Conservation (phyloP, 2,797 vertebrate genomes). For the Trichosurus vulpecula region DNA sequence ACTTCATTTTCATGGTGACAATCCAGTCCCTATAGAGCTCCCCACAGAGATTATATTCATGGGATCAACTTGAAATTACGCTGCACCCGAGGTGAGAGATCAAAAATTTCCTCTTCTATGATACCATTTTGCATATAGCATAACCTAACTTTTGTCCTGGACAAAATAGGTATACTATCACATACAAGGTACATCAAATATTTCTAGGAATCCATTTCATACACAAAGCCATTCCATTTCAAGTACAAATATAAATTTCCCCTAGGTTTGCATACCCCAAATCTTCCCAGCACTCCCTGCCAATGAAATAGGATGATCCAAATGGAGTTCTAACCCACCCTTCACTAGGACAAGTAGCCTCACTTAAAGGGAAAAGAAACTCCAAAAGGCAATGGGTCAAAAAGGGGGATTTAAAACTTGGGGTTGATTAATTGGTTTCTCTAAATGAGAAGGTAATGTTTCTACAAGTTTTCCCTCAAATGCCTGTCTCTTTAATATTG, state of each 20-base stretch:
- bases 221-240: background rate
- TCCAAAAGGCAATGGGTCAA: background rate
- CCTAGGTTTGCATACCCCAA: background rate
- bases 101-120: background rate
- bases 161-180: background rate
- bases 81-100: background rate
- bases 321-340: background rate
- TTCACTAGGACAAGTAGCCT: background rate
- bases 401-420: background rate
- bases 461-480: background rate
- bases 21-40: background rate
- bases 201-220: background rate
- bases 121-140: background rate
- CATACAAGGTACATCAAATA: background rate
- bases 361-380: background rate
- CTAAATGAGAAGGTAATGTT: background rate
- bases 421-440: background rate
- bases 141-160: background rate
- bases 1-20: no score
- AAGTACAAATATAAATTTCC: background rate
- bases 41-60: background rate
- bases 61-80: background rate
- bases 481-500: background rate
- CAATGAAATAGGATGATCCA: background rate
- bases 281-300: background rate